phyloP scores from a whole-genome alignment of 1,140 invertebrate genomes.

The Lucilia sericata region DNA sequence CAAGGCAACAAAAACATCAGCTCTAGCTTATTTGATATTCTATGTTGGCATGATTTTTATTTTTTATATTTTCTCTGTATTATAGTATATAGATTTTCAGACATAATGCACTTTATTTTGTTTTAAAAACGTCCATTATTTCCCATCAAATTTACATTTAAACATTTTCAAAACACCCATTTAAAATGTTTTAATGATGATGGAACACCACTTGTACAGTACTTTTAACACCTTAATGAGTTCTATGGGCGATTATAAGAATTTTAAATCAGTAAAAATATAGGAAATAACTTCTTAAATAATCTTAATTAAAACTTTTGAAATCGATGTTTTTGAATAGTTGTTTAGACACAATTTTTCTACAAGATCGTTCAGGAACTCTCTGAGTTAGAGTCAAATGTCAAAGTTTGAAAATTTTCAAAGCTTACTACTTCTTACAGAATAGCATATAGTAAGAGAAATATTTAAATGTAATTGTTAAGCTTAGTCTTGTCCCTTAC shows the following conservation, averaged over 20 bases:
- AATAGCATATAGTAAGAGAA: too few relatives aligned
- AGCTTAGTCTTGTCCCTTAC: too few relatives aligned
- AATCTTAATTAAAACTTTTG: too few relatives aligned
- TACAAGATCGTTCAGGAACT: too few relatives aligned
- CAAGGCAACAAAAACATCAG: constrained; percentile 19
- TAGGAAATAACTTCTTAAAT: too few relatives aligned
- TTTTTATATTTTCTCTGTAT: neutral
- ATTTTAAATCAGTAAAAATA: too few relatives aligned
- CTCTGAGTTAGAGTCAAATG: too few relatives aligned
- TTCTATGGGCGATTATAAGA: neutral
- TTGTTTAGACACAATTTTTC: too few relatives aligned
- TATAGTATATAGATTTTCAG: neutral
- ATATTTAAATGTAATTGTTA: too few relatives aligned
- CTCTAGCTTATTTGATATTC: constrained; percentile 18
- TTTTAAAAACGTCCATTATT: constrained; percentile 14
- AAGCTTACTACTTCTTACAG: too few relatives aligned
- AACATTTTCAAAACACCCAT: neutral
- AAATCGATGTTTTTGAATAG: too few relatives aligned
- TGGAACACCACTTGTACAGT: neutral
- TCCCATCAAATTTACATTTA: constrained; percentile 18
- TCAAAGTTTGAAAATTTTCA: too few relatives aligned
- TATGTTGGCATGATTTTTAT: constrained; percentile 21
- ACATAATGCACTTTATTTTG: neutral
- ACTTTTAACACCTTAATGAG: neutral
- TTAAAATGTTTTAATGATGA: neutral